Evolutionary conservation across 2,113 vertebrate species (phyloP), one percentile per base, ranked within the genome.

Genomic region (Pica pica): DNA sequence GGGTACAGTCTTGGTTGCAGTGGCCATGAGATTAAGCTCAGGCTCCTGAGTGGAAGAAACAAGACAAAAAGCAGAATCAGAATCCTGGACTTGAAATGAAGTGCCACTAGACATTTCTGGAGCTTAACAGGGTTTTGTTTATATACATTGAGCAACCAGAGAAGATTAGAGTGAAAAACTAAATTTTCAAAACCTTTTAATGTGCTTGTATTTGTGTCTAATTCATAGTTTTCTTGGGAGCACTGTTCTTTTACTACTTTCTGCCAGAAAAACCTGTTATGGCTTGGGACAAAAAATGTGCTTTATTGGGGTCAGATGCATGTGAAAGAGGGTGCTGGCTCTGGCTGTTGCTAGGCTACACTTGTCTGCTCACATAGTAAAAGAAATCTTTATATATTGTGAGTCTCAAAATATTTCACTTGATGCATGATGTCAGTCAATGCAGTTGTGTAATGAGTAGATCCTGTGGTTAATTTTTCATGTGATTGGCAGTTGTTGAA

Each of bases 331-430:
- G 35, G 56, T 83, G 41, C 16, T 33, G 46, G 26, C n/a, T 81
- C 41, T 70, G 56, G 39, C 49, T 93, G 84, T 85, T 95, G 84
- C 89, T 93, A 82, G 77, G 87, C 56, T 95, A 83, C 63, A 33
- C 30, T 86, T 71, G 18, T 4, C 27, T 69, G 24, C 67, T 91
- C 41, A 37, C 26, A 41, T 4, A 53, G 41, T 42, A 79, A 31
- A 71, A 87, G 12, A 79, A 78, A 75, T 68, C 33, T 24, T 64
- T 64, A 4, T 21, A 30, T 60, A 39, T 63, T 83, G 33, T 23
- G 37, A 84, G 59, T 68, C 37, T 81, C 55, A 83, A 59, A 88
- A 77, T 88, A 55, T 52, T 92, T 80, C 17, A 83, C 31, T 56
- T 81, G 44, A 52, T 55, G 56, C 37, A 16, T 67, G 70, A 50